Evolutionary conservation across 2,797 vertebrate genomes (phyloP).

Genomic region (Eremophila alpestris): DNA sequence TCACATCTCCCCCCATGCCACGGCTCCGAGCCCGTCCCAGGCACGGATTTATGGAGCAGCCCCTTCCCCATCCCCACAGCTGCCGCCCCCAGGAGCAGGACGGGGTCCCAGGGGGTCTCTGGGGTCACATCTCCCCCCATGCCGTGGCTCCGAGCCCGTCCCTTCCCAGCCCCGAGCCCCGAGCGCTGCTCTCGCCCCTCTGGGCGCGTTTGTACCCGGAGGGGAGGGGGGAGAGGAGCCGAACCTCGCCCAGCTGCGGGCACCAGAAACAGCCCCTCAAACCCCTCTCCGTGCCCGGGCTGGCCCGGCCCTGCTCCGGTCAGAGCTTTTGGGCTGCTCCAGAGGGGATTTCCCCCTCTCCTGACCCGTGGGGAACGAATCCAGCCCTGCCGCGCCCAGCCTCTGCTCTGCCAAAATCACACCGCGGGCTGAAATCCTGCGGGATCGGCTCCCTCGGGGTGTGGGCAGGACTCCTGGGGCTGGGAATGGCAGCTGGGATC

Average conservation of each 20-base stretch:
- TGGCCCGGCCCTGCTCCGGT: not conserved
- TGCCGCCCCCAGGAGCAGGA: not conserved
- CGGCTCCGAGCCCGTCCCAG: not conserved
- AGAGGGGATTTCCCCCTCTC: not conserved
- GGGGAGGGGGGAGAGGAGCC: constrained; percentile 9
- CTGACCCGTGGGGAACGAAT: not conserved
- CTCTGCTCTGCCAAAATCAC: not conserved
- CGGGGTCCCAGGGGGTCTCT: not conserved
- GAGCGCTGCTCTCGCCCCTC: not conserved
- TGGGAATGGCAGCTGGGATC: not conserved
- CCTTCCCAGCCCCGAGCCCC: not conserved
- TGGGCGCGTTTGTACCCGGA: not conserved
- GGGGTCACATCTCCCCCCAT: not conserved
- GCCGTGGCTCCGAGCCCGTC: not conserved
- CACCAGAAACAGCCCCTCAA: not conserved
- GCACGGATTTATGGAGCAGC: not conserved
- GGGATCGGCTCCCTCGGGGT: not conserved
- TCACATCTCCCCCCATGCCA: rapidly evolving
- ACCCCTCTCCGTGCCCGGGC: not conserved
- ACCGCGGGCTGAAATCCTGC: not conserved
- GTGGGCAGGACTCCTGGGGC: not conserved
- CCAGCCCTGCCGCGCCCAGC: not conserved
- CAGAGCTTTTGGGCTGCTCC: not conserved
- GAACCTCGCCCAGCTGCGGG: constrained; percentile 38
- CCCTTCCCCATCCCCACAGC: not conserved